Base-by-base conservation (phyloP, 1,140 invertebrate species). In the Heliconius eleuchia region DNA sequence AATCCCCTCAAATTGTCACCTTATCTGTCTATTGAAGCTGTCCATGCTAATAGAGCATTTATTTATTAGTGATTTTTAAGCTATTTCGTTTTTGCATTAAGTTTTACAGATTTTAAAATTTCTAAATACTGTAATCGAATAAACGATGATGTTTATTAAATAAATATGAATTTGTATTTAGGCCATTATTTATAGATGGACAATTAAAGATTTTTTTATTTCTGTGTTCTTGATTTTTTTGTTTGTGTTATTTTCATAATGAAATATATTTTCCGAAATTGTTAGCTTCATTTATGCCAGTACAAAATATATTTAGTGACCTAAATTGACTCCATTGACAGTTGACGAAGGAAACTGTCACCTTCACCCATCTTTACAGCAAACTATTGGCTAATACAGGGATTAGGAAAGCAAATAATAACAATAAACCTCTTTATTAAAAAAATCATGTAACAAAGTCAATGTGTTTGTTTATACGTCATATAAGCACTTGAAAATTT, bases 1-100 rank as follows among this genome's bases (percentile, higher is more conserved):
- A 83, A 83, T 86, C 82, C 81, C 37, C 83, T 82, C 78, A 78
- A 83, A 84, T 84, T 81, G 75, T 80, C 79, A 78, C 57, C 83
- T 86, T 86, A 86, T 86, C 85, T 83, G 79, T 81, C 75, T 60
- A 73, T 82, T 84, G 82, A 84, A 73, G 83, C 80, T 82, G 82
- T 85, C 80, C 77, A 74, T 80, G 77, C 78, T 85, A 83, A 85
- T 83, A 80, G 79, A 78, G 74, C 81, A 77, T 83, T 80, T 71
- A 55, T 71, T 84, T 46, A 84, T 80, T 81, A 74, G 23, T 66
- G 27, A 30, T 30, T 27, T 66, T 66, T 66, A 66, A 66, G 27
- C 60, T 13, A 23, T 18, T 27, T 66, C 4, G 27, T 30, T 30
- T 66, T 18, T 30, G 11, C 0, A 0, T 66, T 30, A 11, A 1